Evolutionary conservation across 2,888 invertebrate species (phyloP), one percentile per base, ranked within the genome.

Genomic region (Scelioninae gen. 1): DNA sequence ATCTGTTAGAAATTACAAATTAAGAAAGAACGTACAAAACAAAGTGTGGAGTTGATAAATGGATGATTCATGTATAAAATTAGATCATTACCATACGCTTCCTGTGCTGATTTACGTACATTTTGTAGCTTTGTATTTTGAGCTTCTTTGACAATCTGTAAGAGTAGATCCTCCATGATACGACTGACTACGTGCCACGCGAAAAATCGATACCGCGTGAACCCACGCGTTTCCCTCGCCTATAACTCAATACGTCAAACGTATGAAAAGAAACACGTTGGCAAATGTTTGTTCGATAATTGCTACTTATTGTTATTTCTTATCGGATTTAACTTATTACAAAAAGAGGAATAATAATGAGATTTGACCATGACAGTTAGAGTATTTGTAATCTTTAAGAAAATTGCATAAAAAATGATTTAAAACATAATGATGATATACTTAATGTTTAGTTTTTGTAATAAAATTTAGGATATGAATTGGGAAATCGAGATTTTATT

Each of bases 91-190:
- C 98, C 97, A 92, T 96, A 94, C 86, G 97, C 97, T 93, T 97
- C 96, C 93, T 97, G 97, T 89, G 97, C 96, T 87, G 96, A 94
- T 93, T 96, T 96, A 90, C 96, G 95, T 87, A 98, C 93, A 86
- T 94, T 94, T 76, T 95, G 94, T 88, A 96, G 93, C 93, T 97
- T 98, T 32, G 96, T 95, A 88, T 96, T 96, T 63, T 95, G 95
- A 81, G 97, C 96, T 93, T 98, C 98, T 93, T 96, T 97, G 87
- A 96, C 95, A 89, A 98, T 95, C 92, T 96, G 96, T 92, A 95
- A 94, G 85, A 98, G 94, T 88, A 98, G 94, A 93, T 97, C 97
- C 94, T 98, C 98, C 97, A 98, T 97, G 91, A 88, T 91, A 87
- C 89, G 85, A 85, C 85, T 86, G 86, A 85, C 88, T 86, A 86